Percentiles rank a stretch among this genome's conserved stretches.
phyloP scores from a whole-genome alignment of 2,113 vertebrate genomes.

The Atlantisia rogersi region DNA sequence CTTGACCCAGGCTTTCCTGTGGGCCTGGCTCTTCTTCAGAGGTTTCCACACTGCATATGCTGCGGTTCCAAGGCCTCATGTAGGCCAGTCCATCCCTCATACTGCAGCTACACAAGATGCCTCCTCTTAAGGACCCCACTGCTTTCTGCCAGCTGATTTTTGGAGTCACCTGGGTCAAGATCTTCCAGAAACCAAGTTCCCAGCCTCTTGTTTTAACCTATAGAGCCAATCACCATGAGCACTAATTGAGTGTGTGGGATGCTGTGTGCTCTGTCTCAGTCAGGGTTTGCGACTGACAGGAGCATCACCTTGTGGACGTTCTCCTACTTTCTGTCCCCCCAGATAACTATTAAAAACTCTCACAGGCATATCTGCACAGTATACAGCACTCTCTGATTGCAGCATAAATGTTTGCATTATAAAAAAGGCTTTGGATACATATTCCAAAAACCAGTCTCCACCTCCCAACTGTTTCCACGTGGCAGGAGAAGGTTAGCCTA shows the following conservation, averaged over 20 bases:
- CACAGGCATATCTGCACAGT: neutral
- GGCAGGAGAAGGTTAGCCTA: neutral
- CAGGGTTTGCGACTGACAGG: neutral
- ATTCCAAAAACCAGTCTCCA: neutral
- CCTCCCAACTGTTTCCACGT: neutral
- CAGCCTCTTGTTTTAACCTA: neutral
- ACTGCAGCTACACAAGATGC: neutral
- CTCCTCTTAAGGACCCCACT: neutral
- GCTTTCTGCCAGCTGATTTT: neutral
- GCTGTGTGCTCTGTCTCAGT: neutral
- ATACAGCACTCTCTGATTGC: neutral
- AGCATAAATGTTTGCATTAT: neutral
- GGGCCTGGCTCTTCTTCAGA: neutral
- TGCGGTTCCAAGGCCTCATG: neutral
- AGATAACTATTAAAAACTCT: neutral
- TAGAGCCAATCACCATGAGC: neutral
- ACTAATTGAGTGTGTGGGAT: neutral
- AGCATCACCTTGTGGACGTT: neutral
- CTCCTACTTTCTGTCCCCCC: neutral
- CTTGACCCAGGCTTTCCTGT: accelerated
- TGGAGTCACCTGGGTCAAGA: neutral
- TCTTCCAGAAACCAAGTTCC: neutral
- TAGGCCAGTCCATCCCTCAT: neutral
- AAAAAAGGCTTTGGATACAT: neutral
- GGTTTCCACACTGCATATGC: neutral